Conservation (phyloP, 2,888 invertebrate genomes). For the Morinoia aosen region DNA sequence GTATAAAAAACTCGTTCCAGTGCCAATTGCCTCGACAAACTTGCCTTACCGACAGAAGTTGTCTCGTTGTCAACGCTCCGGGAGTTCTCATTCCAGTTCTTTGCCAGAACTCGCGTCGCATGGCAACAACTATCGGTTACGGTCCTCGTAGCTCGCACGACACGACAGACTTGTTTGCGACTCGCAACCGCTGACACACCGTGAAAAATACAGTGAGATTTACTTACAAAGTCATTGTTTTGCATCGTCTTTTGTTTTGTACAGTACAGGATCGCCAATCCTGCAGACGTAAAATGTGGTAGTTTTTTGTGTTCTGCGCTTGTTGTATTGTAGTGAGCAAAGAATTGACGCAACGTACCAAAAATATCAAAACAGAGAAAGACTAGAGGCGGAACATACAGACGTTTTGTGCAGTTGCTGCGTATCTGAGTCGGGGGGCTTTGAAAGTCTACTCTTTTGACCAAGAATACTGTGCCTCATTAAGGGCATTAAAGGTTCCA, state of each 20-base stretch:
- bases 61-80: neutral
- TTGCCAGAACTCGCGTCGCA: neutral
- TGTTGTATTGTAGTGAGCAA: too few relatives aligned
- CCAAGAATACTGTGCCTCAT: too few relatives aligned
- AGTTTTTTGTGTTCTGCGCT: too few relatives aligned
- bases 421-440: too few relatives aligned
- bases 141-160: neutral
- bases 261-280: too few relatives aligned
- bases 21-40: neutral
- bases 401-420: too few relatives aligned
- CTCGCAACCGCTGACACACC: neutral
- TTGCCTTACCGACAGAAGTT: slow-evolving; percentile 9
- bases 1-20: neutral
- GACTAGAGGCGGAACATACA: too few relatives aligned
- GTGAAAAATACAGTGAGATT: neutral
- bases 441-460: too few relatives aligned
- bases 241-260: neutral
- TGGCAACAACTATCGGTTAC: neutral
- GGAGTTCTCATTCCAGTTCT: neutral
- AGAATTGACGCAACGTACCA: too few relatives aligned
- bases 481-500: too few relatives aligned
- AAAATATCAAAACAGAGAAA: too few relatives aligned
- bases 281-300: too few relatives aligned
- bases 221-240: neutral
- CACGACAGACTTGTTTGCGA: neutral